Evolutionary conservation across 2,888 invertebrate species (phyloP).

Genomic region (Apoda limacodes): DNA sequence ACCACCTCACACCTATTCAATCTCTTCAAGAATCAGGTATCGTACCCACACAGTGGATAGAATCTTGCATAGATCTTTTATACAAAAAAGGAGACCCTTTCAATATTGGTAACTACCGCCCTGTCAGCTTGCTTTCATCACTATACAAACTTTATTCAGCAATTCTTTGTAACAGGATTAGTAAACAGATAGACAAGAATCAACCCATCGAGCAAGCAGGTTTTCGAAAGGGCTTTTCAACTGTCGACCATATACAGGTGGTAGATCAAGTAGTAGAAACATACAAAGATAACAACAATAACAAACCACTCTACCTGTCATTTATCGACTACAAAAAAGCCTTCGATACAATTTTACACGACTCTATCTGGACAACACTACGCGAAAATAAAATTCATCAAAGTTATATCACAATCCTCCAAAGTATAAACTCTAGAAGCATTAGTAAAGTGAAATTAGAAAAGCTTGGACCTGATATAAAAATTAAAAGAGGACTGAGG

Average conservation of each 20-base stretch:
- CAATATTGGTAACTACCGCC: conserved; percentile 12
- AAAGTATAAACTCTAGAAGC: background rate
- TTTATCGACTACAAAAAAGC: conserved; percentile 12
- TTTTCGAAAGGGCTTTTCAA: conserved; percentile 10
- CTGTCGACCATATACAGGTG: conserved; percentile 8
- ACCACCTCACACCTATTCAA: too few relatives aligned
- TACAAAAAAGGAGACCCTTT: conserved; percentile 15
- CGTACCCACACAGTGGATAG: conserved; percentile 6
- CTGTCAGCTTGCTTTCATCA: conserved; percentile 7
- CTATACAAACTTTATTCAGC: conserved; percentile 13
- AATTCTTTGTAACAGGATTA: background rate
- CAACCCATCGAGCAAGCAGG: conserved; percentile 18
- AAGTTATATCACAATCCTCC: conserved; percentile 1
- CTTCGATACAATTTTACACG: conserved; percentile 8
- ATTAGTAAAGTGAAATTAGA: too few relatives aligned
- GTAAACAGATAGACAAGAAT: conserved; percentile 2
- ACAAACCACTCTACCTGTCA: conserved; percentile 3
- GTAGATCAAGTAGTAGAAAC: conserved; percentile 6
- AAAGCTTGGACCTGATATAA: conserved; percentile 1
- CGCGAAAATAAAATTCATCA: conserved; percentile 2
- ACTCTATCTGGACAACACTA: conserved; percentile 3
- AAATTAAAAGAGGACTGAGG: conserved; percentile 5
- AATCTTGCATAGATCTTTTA: conserved; percentile 11
- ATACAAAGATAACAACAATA: conserved; percentile 8
- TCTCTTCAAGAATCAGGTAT: too few relatives aligned